Evolutionary conservation across 2,113 vertebrate genomes (phyloP).

Genomic region (Apistogramma diplotaenia): DNA sequence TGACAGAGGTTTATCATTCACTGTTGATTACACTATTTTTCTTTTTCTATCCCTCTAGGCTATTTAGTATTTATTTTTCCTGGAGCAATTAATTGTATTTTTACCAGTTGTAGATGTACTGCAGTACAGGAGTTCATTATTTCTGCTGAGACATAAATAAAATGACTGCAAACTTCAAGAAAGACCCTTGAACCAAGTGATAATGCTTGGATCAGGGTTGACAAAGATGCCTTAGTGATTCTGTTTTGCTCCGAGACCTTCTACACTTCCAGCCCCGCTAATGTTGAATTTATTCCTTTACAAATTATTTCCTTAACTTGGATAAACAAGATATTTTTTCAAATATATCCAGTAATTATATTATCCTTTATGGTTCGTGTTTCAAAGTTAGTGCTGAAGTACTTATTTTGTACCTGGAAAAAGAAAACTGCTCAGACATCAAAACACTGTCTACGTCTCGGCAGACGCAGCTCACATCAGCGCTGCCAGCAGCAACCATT

Average conservation of each 20-base stretch:
- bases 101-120: background rate
- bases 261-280: too few species aligned
- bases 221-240: background rate
- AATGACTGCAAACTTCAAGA: background rate
- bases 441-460: background rate
- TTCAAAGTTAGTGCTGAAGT: background rate
- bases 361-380: background rate
- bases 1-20: background rate
- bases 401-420: background rate
- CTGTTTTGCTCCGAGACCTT: background rate
- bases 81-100: background rate
- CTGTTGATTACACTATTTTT: background rate
- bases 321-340: background rate
- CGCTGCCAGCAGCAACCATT: slow-evolving; percentile 5
- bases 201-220: background rate
- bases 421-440: background rate
- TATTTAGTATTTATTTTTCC: background rate
- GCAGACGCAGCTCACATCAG: background rate
- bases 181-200: background rate
- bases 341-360: background rate
- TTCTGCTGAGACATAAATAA: background rate
- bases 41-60: accelerated
- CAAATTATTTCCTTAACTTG: background rate
- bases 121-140: background rate
- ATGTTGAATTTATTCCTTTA: background rate